Evolutionary conservation across 2,888 invertebrate genomes (phyloP), one percentile per base, ranked within the genome.

Genomic region (Lasius fuliginosus): DNA sequence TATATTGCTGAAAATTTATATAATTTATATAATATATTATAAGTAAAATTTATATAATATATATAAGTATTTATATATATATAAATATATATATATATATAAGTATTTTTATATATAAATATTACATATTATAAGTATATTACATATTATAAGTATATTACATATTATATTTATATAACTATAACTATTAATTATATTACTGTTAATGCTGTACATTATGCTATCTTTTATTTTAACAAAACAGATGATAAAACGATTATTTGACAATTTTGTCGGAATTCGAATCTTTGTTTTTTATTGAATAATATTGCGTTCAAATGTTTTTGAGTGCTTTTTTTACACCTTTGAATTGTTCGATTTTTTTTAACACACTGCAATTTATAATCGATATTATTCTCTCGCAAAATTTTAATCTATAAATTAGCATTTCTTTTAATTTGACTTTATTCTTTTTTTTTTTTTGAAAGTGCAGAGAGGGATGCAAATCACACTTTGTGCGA

Each of bases 401-500:
- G 15, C n/a, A 18, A 75, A n/a, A 36, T 64, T 64, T 64, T 1
- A 33, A 46, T 23, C 4, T 1, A 33, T 46, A 33, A 75, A 42
- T 42, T 30, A 2, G 3, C 5, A 60, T 27, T 60, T 0, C 12
- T 62, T 62, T 33, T 18, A 62, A 62, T 33, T 18, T 9, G 18
- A 33, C 27, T 27, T 27, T 60, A 60, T 27, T 36, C 36, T 5
- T 36, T 60, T 12, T 60, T 60, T 30, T 62, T 15, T 62, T 18
- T 62, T 30, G 27, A 12, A 1, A 12, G 58, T n/a, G 12, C 15
- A 30, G 68, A n/a, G 18, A 36, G 64, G 33, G 36, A 65, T 62
- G 42, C 42, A 62, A 75, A 75, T 75, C 49, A 56, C 18, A 58
- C 9, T 49, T 27, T 23, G 4, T 5, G 46, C 64, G 11, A 65